Conservation (phyloP, 2,888 invertebrate genomes). For the Eristalinus sepulchralis region DNA sequence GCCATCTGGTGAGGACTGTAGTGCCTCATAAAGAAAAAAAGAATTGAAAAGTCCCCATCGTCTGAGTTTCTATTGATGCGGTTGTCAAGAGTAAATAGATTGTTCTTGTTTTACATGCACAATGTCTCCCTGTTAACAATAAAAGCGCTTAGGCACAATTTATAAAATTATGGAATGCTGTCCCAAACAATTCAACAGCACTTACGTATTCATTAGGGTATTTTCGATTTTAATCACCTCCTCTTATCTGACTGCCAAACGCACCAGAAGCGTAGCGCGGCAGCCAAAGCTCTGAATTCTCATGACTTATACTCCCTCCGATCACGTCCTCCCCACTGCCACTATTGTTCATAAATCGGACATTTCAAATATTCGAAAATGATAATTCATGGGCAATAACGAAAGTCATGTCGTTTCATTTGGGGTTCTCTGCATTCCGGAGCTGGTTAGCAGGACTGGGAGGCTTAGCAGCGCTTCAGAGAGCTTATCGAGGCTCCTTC, state of each 20-base stretch:
- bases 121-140: background rate
- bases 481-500: background rate
- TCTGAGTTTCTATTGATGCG: no score
- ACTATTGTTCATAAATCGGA: background rate
- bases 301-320: background rate
- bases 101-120: background rate
- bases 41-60: no score
- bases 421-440: conserved; percentile 14
- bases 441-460: conserved; percentile 5
- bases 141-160: background rate
- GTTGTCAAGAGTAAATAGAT: no score
- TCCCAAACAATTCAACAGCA: conserved; percentile 6
- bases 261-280: background rate
- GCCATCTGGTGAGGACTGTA: no score
- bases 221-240: conserved; percentile 12
- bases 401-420: conserved; percentile 28
- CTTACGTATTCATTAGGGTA: conserved; percentile 7
- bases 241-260: background rate
- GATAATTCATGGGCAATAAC: conserved; percentile 48
- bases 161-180: background rate
- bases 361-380: conserved; percentile 38
- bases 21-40: no score
- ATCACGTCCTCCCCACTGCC: no score
- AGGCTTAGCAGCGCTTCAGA: background rate
- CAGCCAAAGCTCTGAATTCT: background rate